Evolutionary conservation across 2,113 vertebrate genomes (phyloP), one percentile per base, ranked within the genome.

Genomic region (Dendrocopos noguchii): DNA sequence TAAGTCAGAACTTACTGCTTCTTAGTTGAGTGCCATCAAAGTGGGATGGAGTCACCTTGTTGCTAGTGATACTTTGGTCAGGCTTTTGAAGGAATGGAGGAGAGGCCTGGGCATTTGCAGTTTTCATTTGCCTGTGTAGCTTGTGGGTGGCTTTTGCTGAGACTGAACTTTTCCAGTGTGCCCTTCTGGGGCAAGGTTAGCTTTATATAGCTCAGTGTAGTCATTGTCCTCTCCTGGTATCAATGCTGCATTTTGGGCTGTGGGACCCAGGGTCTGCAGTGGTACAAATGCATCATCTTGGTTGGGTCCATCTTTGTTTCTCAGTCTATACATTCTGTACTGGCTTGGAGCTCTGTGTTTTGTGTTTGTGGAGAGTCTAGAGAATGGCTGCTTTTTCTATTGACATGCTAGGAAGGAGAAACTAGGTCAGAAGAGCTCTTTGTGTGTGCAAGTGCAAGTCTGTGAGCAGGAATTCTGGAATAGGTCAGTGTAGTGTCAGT

Each of bases 401-500:
- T 80, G 79, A 70, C 14, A 0, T 20, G 33, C 10, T 82, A 63
- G 80, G 29, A 76, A 85, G 67, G 63, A 89, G 81, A 92, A 95
- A 55, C 44, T 61, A 68, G 81, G 60, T 76, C 75, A 80, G 79
- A 84, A 60, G 25, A 63, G 19, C 42, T 80, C 50, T 68, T 63
- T 74, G 31, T 67, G 31, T 46, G 42, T 82, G 50, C 25, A 34
- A 39, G 52, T 82, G 61, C n/a, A n/a, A 31, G 21, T 47, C 65
- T 65, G 28, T 53, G 63, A 95, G 78, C 63, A 84, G 72, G 60
- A 80, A 52, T 71, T 74, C 60, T 86, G 88, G 65, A 83, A 71
- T 46, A 80, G 34, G n/a, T 86, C 52, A 7, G 2, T 55, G 18
- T 66, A 86, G 66, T 42, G 85, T 66, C 31, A 56, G 46, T 84